Evolutionary conservation across 1,140 invertebrate species (phyloP).

Genomic region (Eumeta japonica): DNA sequence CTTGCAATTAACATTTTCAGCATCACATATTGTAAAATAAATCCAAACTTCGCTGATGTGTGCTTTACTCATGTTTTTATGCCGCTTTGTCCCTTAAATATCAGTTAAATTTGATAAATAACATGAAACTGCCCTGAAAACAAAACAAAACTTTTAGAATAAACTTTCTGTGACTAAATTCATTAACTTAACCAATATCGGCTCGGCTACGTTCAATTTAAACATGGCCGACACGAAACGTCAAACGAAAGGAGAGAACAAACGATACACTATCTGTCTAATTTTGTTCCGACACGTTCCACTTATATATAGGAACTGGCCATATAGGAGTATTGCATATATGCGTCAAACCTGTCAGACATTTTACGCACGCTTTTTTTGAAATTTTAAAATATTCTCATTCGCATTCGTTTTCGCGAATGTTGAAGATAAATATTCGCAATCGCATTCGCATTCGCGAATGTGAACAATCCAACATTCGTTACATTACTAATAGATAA

Average conservation of each 20-base stretch:
- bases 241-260: no score
- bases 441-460: no score
- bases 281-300: no score
- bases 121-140: conserved; percentile 10
- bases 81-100: conserved; percentile 11
- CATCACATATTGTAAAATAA: conserved; percentile 15
- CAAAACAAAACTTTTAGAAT: conserved; percentile 12
- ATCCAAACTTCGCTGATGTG: conserved; percentile 11
- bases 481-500: conserved; percentile 9
- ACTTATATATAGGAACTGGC: no score
- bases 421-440: no score
- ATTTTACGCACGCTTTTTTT: conserved; percentile 9
- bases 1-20: conserved; percentile 13
- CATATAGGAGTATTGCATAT: no score
- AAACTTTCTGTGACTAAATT: conserved; percentile 14
- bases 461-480: conserved; percentile 8
- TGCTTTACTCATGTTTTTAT: conserved; percentile 16
- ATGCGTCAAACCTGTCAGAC: conserved; percentile 9
- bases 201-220: conserved; percentile 9
- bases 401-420: conserved; percentile 9
- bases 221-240: no score
- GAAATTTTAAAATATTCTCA: conserved; percentile 6
- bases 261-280: no score
- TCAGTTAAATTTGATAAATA: conserved; percentile 14
- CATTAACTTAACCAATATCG: conserved; percentile 9